Evolutionary conservation across 2,888 invertebrate genomes (phyloP), one percentile per base, ranked within the genome.

Genomic region (Buathra laborator): DNA sequence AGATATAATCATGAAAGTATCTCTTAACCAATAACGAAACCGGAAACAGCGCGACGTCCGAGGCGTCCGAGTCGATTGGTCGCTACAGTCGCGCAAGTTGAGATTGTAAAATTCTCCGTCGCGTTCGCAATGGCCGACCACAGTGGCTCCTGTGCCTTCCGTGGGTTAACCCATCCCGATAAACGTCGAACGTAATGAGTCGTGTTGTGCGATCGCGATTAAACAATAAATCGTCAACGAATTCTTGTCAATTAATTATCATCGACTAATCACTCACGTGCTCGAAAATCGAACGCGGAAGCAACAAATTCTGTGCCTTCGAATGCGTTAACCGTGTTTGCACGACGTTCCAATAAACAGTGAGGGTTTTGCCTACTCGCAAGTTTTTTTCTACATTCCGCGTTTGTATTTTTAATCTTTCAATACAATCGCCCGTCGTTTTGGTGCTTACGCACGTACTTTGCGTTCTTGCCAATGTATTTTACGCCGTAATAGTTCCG

Each of bases 141-240:
- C 81, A 56, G 86, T 87, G 85, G 87, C 85, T 87, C 87, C 84
- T 85, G 19, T 84, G 87, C 85, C 78, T 88, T 83, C 81, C 82
- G 80, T 86, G 85, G 86, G 81, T 81, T 86, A 88, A 85, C 85
- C 84, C 77, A 78, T 81, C 77, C 48, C 70, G 70, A 78, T 48
- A 81, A 84, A 81, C 66, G 76, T 80, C 48, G 67, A 71, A 81
- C 68, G 87, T 84, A 72, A 81, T 81, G 67, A 70, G 74, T 79
- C 80, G 77, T 86, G 81, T 86, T 85, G 62, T 85, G 84, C 48
- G 53, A 78, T 70, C 64, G 32, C n/a, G 37, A 53, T 44, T 59
- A 67, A 72, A 72, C 6, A 67, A 56, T 68, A 24, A 48, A 46
- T 29, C 68, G 43, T 51, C 70, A 9, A 19, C 70, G 14, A 7